phyloP scores from a whole-genome alignment of 2,797 vertebrate species.

The Picus viridis region DNA sequence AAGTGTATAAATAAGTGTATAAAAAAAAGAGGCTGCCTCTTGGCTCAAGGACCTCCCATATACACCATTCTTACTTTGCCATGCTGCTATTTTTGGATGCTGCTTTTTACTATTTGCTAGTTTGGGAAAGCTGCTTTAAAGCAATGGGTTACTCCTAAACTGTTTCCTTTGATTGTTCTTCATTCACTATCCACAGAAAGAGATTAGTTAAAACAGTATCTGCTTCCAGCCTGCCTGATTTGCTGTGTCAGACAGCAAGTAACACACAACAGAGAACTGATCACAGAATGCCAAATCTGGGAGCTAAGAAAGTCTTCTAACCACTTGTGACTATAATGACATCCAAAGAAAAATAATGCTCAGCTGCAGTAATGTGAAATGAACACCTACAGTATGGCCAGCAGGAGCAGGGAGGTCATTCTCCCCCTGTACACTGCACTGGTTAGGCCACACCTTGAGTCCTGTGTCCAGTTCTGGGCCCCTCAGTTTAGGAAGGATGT shows the following conservation, averaged over 20 bases:
- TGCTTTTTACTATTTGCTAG: slow-evolving; percentile 26
- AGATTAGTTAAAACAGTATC: neutral
- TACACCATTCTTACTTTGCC: neutral
- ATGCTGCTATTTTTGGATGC: neutral
- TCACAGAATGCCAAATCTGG: neutral
- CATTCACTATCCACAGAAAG: neutral
- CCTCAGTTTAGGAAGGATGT: too few species aligned
- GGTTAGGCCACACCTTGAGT: too few species aligned
- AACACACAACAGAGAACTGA: neutral
- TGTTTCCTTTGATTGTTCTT: slow-evolving; percentile 46
- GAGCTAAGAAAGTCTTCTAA: neutral
- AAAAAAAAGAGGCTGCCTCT: slow-evolving; percentile 23
- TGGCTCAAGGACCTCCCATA: slow-evolving; percentile 4
- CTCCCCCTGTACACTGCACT: too few species aligned
- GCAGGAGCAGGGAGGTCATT: too few species aligned
- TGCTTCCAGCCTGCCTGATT: neutral
- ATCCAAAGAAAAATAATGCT: neutral
- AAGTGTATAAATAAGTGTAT: slow-evolving; percentile 43
- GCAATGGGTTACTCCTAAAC: slow-evolving; percentile 33
- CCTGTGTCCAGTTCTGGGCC: too few species aligned
- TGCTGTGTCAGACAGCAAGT: neutral
- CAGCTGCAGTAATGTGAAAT: slow-evolving; percentile 11
- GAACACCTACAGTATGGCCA: neutral
- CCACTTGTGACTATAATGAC: neutral
- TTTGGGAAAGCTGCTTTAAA: slow-evolving; percentile 35